These are phyloP conservation scores for Phocides pigmalion DNA, from an alignment of 1,140 invertebrate species.

Conservation along the genomic window DNA sequence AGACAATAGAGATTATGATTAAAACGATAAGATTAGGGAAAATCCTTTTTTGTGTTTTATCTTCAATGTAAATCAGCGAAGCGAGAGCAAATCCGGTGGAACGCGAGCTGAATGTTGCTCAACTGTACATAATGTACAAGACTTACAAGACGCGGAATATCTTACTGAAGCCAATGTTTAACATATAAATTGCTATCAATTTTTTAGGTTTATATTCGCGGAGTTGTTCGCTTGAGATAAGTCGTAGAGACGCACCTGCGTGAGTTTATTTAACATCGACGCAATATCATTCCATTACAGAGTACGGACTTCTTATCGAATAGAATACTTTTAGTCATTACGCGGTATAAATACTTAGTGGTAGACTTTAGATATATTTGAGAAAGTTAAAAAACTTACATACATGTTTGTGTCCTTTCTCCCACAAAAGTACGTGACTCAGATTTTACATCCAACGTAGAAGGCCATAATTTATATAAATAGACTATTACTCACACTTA, in stretches of 20 bases:
- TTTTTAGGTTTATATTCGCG: constrained; percentile 73
- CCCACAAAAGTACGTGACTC: no score
- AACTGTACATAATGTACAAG: constrained; percentile 36
- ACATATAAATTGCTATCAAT: constrained; percentile 79
- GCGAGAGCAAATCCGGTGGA: constrained; percentile 8
- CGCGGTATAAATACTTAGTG: no score
- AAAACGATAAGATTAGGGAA: constrained; percentile 4
- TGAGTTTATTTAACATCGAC: constrained; percentile 62
- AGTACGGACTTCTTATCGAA: no score
- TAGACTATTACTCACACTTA: no score
- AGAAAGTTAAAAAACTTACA: no score
- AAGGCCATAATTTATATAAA: no score
- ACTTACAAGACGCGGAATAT: constrained; percentile 55
- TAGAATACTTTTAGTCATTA: no score
- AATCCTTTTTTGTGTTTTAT: constrained; percentile 21
- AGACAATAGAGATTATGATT: constrained; percentile 4
- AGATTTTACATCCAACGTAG: no score
- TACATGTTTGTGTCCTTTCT: no score
- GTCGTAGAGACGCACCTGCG: constrained; percentile 42
- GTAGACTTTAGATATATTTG: no score
- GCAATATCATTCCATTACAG: constrained; percentile 9
- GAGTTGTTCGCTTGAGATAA: constrained; percentile 63
- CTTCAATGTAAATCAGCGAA: constrained; percentile 17
- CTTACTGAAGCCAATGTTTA: constrained; percentile 70
- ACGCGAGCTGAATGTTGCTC: constrained; percentile 8